phyloP scores from a whole-genome alignment of 1,140 invertebrate species.

The Apis laboriosa region DNA sequence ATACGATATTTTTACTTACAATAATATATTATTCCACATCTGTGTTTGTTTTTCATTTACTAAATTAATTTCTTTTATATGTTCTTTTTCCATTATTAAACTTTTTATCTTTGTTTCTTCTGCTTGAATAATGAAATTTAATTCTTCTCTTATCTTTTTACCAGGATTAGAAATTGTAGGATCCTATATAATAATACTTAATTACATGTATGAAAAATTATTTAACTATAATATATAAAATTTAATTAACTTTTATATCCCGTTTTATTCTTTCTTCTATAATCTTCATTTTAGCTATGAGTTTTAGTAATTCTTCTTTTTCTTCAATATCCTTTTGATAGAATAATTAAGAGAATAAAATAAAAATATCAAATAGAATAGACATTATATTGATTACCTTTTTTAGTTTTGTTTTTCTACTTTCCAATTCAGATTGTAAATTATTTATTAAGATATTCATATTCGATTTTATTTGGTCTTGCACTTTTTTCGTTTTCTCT shows the following conservation, averaged over 20 bases:
- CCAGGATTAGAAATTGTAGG: conserved; percentile 59
- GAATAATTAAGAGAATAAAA: conserved; percentile 7
- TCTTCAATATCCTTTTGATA: conserved; percentile 61
- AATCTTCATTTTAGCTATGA: conserved; percentile 66
- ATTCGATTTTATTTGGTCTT: conserved; percentile 82
- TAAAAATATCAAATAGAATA: background rate
- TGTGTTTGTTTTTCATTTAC: conserved; percentile 84
- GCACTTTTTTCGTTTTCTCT: conserved; percentile 83
- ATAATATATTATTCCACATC: conserved; percentile 85
- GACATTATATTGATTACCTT: conserved; percentile 70
- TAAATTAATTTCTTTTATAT: conserved; percentile 82
- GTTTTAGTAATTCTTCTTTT: conserved; percentile 54
- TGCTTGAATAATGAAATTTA: conserved; percentile 62
- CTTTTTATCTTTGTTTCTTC: conserved; percentile 68
- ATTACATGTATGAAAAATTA: background rate
- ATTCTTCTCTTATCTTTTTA: conserved; percentile 68
- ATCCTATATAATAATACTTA: conserved; percentile 42
- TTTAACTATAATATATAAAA: background rate
- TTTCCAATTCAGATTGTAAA: conserved; percentile 66
- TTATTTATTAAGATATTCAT: conserved; percentile 82
- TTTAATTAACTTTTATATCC: conserved; percentile 65
- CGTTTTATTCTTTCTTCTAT: conserved; percentile 68
- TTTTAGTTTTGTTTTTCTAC: conserved; percentile 77
- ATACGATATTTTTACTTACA: conserved; percentile 69
- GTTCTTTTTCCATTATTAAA: conserved; percentile 84